phyloP scores from a whole-genome alignment of 1,140 invertebrate genomes.

The Harpegnathos saltator region DNA sequence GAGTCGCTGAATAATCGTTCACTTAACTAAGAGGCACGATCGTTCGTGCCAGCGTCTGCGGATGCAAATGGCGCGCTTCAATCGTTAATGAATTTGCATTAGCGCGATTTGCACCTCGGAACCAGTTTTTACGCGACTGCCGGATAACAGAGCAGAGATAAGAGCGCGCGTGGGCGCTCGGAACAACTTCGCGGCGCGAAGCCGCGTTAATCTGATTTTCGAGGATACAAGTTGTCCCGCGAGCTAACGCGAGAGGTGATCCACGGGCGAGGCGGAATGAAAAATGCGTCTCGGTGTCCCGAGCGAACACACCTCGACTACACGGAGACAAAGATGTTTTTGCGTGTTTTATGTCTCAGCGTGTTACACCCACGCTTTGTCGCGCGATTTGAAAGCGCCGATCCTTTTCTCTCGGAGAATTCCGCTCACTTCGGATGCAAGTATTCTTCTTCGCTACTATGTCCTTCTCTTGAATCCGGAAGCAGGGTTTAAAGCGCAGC shows the following conservation, averaged over 20 bases:
- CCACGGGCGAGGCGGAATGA: constrained; percentile 24
- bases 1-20: constrained; percentile 1
- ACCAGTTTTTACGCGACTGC: constrained; percentile 24
- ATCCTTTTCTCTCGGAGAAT: neutral
- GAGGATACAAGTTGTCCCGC: constrained; percentile 31
- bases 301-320: neutral
- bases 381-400: constrained; percentile 20
- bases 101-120: constrained; percentile 22
- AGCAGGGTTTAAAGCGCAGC: neutral
- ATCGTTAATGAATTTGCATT: constrained; percentile 46
- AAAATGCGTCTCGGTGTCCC: constrained; percentile 28
- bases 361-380: constrained; percentile 33
- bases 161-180: constrained; percentile 13
- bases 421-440: neutral
- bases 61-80: constrained; percentile 6
- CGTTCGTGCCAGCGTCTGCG: neutral
- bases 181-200: constrained; percentile 21
- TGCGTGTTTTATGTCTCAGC: neutral
- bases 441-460: too few relatives aligned
- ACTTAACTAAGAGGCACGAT: neutral
- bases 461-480: neutral
- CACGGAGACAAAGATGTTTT: constrained; percentile 35
- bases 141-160: neutral
- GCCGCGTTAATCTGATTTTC: constrained; percentile 55
- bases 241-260: constrained; percentile 15